Evolutionary conservation across 2,113 vertebrate species (phyloP), one percentile per base, ranked within the genome.

Genomic region (Xiphophorus hellerii): DNA sequence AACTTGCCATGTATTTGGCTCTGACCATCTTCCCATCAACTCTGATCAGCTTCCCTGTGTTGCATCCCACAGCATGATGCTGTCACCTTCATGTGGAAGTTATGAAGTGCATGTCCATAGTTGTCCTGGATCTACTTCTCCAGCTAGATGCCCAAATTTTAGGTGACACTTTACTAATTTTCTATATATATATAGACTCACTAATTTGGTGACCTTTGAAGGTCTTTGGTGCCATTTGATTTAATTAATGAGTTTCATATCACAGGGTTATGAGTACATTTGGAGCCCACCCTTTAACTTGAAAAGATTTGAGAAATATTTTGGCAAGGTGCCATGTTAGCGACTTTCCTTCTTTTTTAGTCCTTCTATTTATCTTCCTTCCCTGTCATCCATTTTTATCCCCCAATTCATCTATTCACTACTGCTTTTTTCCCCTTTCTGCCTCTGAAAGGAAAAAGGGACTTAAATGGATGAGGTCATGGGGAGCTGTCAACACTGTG

Each of bases 391-490:
- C 63, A 3, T 79, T 62, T 31, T 65, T n/a, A 77, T 75, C 60
- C 44, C 51, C 12, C 63, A 67, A 42, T 69, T 81, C 62, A 30
- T 76, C 70, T 69, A 44, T 81, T 85, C 81, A 65, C 44, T 72
- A 70, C 17, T 15, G 60, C 31, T 61, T 82, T 76, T 70, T 42
- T 80, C 74, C 28, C 61, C 42, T 68, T 82, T 28, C 68, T 54
- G 63, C 87, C 84, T 78, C 79, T 86, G 85, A 92, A 58, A n/a
- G 84, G 84, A 62, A 87, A 90, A 90, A 90, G 92, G 86, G 87
- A 89, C 91, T 91, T 81, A 92, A 94, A 92, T 92, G 89, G 78
- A 92, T 93, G 87, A 93, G 91, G 89, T 95, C 93, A 94, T 87
- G 88, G 80, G 83, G 77, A 93, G 84, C 92, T 95, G 93, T 94